Conservation (phyloP, 2,113 vertebrate genomes). For the Propithecus coquereli region DNA sequence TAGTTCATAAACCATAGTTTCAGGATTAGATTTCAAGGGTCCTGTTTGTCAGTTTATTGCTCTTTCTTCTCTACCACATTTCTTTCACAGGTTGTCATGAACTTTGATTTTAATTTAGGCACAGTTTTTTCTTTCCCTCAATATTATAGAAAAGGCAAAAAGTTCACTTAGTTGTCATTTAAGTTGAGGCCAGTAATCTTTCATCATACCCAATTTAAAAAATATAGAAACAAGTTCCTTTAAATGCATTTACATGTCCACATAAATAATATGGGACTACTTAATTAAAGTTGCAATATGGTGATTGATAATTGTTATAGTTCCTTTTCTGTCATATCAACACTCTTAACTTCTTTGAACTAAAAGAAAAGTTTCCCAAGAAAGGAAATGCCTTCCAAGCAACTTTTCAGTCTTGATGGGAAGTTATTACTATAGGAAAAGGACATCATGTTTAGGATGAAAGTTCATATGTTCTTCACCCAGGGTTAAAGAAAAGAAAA, state of each 20-base stretch:
- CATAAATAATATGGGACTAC: slow-evolving; percentile 50
- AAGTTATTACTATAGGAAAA: slow-evolving; percentile 68
- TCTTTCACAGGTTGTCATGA: neutral
- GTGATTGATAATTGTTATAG: slow-evolving; percentile 11
- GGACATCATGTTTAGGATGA: slow-evolving; percentile 61
- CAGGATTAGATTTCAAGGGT: neutral
- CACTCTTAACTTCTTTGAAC: slow-evolving; percentile 70
- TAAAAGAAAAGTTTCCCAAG: slow-evolving; percentile 44
- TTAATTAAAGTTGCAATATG: slow-evolving; percentile 69
- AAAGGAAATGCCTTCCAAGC: slow-evolving; percentile 44
- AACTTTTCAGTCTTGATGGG: slow-evolving; percentile 55
- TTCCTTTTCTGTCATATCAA: slow-evolving; percentile 62
- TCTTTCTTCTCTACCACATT: neutral
- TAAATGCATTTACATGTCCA: slow-evolving; percentile 46
- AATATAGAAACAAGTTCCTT: slow-evolving; percentile 57
- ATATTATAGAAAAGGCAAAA: neutral
- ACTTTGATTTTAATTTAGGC: neutral
- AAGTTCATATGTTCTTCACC: slow-evolving; percentile 60
- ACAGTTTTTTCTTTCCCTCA: neutral
- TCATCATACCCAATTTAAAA: slow-evolving; percentile 47
- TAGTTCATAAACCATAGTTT: neutral
- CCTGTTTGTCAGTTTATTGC: neutral
- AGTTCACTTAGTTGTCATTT: slow-evolving; percentile 37
- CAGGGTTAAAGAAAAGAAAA: slow-evolving; percentile 65
- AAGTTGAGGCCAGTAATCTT: slow-evolving; percentile 69